These are phyloP conservation scores for Aquatica leii DNA, from an alignment of 2,888 invertebrate genomes.

Conservation along the genomic window DNA sequence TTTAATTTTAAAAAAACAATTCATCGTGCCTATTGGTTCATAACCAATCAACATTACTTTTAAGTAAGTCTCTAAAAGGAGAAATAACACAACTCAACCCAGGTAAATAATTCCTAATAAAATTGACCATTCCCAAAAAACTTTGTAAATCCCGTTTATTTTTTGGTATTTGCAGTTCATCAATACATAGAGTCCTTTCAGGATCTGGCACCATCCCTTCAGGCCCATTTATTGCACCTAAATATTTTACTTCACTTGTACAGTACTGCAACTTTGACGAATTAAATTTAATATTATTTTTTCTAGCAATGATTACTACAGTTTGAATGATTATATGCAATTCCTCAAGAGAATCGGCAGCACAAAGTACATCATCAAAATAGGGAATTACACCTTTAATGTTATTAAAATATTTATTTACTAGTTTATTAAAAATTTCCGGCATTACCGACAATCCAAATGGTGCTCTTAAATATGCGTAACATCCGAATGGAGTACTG, in stretches of 20 bases:
- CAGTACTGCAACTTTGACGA: constrained; percentile 44
- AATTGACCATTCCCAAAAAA: no score
- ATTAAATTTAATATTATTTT: constrained; percentile 49
- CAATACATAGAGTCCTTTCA: not conserved
- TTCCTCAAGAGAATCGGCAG: constrained; percentile 27
- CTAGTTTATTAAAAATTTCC: constrained; percentile 49
- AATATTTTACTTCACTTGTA: constrained; percentile 43
- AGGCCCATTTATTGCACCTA: constrained; percentile 38
- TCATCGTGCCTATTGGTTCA: no score
- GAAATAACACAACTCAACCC: not conserved
- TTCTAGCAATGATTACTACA: constrained; percentile 42
- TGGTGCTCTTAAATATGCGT: constrained; percentile 33
- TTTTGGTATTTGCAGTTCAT: not conserved
- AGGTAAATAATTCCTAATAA: no score
- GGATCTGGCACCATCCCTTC: constrained; percentile 30
- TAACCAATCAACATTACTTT: not conserved
- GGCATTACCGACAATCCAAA: constrained; percentile 41
- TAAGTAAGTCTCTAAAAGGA: not conserved
- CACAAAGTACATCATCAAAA: constrained; percentile 47
- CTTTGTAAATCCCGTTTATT: no score
- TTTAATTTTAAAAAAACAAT: not conserved
- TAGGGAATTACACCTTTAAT: constrained; percentile 48
- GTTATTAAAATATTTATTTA: constrained; percentile 51
- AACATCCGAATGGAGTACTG: constrained; percentile 48
- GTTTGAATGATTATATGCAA: constrained; percentile 42